These are phyloP conservation scores for Gymnocephalus cernua DNA, from an alignment of 2,113 vertebrate genomes.

Conservation along the genomic window DNA sequence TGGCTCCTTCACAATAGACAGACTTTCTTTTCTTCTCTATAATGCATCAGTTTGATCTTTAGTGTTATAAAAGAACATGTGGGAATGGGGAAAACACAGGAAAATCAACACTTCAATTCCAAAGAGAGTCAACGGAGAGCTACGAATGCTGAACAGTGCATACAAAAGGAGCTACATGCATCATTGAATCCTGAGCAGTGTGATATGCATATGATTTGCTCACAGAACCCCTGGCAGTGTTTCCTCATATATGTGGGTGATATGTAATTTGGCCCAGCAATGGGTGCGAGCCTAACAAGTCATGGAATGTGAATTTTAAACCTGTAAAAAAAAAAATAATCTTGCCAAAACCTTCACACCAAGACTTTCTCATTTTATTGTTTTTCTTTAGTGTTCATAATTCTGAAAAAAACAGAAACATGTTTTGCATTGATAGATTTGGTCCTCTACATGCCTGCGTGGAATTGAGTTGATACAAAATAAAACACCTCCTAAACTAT, in stretches of 20 bases:
- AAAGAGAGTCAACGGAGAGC: constrained; percentile 23
- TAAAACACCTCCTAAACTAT: neutral
- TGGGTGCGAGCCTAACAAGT: constrained; percentile 14
- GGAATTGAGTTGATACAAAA: neutral
- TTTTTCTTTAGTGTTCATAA: constrained; percentile 14
- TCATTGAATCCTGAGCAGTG: constrained; percentile 10
- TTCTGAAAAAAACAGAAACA: constrained; percentile 4
- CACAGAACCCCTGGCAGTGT: constrained; percentile 8
- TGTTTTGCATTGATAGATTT: neutral
- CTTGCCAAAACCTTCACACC: neutral
- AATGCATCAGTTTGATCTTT: constrained; percentile 22
- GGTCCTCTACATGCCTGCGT: neutral
- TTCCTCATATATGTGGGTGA: constrained; percentile 31
- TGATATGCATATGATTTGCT: constrained; percentile 25
- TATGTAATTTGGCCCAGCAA: constrained; percentile 29
- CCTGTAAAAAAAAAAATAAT: neutral
- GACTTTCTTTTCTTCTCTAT: constrained; percentile 33
- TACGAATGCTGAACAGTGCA: constrained; percentile 12
- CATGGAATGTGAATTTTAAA: constrained; percentile 29
- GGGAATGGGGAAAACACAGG: constrained; percentile 7
- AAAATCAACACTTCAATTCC: constrained; percentile 46
- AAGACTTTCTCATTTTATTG: neutral
- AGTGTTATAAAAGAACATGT: constrained; percentile 50
- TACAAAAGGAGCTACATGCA: constrained; percentile 12
- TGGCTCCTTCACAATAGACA: constrained; percentile 51